Base-by-base conservation (phyloP, 2,888 invertebrate species). In the Calliphora vomitoria region DNA sequence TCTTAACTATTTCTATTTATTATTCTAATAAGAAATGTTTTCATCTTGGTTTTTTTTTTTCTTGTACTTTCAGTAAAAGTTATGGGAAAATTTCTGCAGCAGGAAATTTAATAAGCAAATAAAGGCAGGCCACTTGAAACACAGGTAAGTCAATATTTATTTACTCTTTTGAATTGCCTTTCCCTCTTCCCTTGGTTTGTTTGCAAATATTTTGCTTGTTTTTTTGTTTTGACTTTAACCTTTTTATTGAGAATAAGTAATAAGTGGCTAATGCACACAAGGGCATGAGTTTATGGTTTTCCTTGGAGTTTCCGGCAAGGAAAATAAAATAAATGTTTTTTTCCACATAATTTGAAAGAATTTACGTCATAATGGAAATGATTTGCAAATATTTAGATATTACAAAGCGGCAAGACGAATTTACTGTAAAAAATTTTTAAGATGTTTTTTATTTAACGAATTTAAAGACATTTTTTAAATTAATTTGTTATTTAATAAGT, bases 41-140 rank as follows among this genome's bases (percentile, higher is more conserved):
- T 38, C 1, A 62, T 53, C 20, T 58, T 58, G 5, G 10, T 58
- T 31, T 55, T 62, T 41, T n/a, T n/a, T n/a, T 50, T 72, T 78
- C 44, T 6, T 58, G 8, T 66, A 35, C 68, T 75, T 71, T 44
- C 41, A 78, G 50, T 35, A 55, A 66, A 81, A 84, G 25, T 78
- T 74, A 75, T 64, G 78, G 50, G 60, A 78, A 82, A 69, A 72
- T 47, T 74, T 74, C 38, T 82, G 18, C 31, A 75, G 31, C 60
- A 58, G 82, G 74, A 87, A 85, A 85, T 82, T 72, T 44, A 62
- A 82, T 82, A 78, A 75, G 15, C 38, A 53, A 20, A 62, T 55
- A 20, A 35, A 58, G 20, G n/a, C 53, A 72, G 66, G 62, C 47
- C 60, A 64, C 55, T 76, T 76, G 31, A 66, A 66, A 44, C n/a